A percentile compares a stretch with the other conserved stretches of the same genome.
phyloP scores from a whole-genome alignment of 1,140 invertebrate genomes.

The Drosophila mayri region DNA sequence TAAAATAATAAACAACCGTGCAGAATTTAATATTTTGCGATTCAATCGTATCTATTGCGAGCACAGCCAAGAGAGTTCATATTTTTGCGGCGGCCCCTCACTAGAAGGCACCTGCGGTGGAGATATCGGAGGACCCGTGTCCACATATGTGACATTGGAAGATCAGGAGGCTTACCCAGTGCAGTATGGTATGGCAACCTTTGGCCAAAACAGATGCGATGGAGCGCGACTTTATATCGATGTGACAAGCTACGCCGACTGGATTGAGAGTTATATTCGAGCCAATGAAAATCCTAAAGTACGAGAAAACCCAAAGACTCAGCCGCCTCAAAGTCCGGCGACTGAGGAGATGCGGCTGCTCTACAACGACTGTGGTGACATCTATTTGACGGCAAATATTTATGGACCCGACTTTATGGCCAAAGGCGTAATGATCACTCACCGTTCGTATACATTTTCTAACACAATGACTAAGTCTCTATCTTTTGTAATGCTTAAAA shows the following conservation, averaged over 20 bases:
- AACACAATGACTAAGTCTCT: no score
- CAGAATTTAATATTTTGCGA: background rate
- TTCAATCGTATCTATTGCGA: background rate
- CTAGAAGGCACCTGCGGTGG: background rate
- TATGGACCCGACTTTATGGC: slow-evolving; percentile 6
- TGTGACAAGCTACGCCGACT: slow-evolving; percentile 1
- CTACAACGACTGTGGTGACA: background rate
- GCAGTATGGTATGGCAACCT: background rate
- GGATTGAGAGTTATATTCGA: background rate
- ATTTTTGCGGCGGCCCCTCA: background rate
- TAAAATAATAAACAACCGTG: background rate
- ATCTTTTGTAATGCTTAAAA: no score
- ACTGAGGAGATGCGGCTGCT: background rate
- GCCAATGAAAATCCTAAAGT: background rate
- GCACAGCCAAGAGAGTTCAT: background rate
- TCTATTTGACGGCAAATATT: background rate
- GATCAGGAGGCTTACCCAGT: background rate
- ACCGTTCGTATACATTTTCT: background rate
- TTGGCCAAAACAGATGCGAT: background rate
- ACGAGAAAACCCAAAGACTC: background rate
- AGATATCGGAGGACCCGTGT: background rate
- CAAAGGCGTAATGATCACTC: slow-evolving; percentile 9
- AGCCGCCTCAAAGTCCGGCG: background rate
- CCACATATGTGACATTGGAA: fast-evolving
- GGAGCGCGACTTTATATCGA: background rate